These are phyloP conservation scores for Chelonoidis abingdonii DNA, from an alignment of 2,113 vertebrate species.

Conservation along the genomic window DNA sequence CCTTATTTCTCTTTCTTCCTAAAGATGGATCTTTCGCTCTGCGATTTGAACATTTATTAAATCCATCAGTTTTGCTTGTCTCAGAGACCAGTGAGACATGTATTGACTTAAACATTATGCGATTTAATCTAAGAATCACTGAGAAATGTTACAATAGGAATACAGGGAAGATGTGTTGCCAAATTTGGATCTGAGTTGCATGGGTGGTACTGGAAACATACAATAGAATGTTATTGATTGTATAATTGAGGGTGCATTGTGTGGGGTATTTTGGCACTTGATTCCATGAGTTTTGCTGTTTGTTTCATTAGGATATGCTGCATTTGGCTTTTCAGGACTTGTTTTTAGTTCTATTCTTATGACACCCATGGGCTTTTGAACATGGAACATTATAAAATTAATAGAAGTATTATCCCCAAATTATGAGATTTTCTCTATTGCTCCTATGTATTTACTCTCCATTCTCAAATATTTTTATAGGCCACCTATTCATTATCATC, in stretches of 20 bases:
- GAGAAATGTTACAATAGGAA: conserved; percentile 11
- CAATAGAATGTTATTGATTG: conserved; percentile 30
- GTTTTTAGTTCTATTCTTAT: background rate
- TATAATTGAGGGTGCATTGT: background rate
- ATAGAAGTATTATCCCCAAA: background rate
- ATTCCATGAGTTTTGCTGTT: background rate
- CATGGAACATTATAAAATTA: background rate
- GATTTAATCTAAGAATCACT: background rate
- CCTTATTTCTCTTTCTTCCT: background rate
- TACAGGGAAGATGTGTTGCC: conserved; percentile 4
- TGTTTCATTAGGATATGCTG: conserved; percentile 24
- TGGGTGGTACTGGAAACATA: conserved; percentile 9
- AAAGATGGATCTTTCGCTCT: background rate
- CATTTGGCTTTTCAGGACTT: background rate
- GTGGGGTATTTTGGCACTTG: background rate
- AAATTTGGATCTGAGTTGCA: background rate
- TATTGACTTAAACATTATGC: background rate
- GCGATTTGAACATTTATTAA: background rate
- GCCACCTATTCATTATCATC: background rate
- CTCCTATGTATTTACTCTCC: background rate
- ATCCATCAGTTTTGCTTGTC: background rate
- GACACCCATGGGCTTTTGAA: background rate
- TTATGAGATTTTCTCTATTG: background rate
- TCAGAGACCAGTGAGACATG: background rate
- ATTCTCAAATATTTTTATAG: background rate